A percentile compares a stretch with the other conserved stretches of the same genome.
Conservation (phyloP, 2,797 vertebrate species). For the Periparus ater region DNA sequence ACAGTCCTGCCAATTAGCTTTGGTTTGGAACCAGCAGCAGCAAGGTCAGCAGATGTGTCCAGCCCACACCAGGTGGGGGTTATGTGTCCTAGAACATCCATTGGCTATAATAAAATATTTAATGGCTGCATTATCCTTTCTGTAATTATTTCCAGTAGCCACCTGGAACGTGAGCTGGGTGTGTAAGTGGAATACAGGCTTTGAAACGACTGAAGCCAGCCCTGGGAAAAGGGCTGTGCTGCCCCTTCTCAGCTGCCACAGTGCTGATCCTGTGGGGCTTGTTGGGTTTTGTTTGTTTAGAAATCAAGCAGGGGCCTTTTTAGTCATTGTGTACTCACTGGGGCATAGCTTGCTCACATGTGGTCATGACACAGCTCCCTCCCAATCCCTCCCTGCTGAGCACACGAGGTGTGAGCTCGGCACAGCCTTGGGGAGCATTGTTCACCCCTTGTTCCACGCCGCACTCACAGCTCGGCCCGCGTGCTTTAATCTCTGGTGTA, state of each 20-base stretch:
- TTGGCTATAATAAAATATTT: background rate
- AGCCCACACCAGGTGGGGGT: background rate
- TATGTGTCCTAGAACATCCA: background rate
- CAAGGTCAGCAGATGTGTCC: background rate
- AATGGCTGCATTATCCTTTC: background rate
- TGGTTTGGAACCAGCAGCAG: background rate
- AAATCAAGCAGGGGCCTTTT: background rate
- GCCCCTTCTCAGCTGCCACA: background rate
- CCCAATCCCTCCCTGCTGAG: background rate
- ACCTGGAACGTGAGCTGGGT: background rate
- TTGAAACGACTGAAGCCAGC: background rate
- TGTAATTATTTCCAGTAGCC: background rate
- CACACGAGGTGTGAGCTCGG: background rate
- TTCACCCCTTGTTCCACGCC: background rate
- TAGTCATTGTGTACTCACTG: background rate
- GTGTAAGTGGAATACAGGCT: background rate
- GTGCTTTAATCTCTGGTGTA: background rate
- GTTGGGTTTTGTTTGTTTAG: conserved; percentile 24
- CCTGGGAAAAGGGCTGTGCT: background rate
- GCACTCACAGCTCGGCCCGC: background rate
- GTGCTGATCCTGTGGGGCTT: background rate
- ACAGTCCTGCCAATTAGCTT: background rate
- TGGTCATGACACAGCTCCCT: background rate
- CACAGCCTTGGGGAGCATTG: background rate
- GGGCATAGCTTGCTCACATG: background rate